Base-by-base conservation (phyloP, 2,888 invertebrate species). In the Ichneumon xanthorius region DNA sequence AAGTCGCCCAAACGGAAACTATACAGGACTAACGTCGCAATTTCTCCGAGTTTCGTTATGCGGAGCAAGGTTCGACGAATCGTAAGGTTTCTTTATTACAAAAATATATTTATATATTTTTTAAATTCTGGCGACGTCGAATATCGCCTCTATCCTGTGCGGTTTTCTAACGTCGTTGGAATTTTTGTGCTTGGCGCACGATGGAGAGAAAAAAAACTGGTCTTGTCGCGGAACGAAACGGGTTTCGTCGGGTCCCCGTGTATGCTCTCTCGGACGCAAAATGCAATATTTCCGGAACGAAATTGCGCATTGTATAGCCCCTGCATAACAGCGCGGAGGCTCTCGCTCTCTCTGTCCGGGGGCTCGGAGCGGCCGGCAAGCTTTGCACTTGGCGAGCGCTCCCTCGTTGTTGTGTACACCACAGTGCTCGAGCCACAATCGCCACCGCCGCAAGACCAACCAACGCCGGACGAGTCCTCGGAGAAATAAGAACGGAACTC, bases 251-350 rank as follows among this genome's bases (percentile, higher is more conserved):
- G 68, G 68, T 53, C 19, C 26, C 40, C 9, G 58, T 22, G 26
- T 45, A 45, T 30, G 63, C 19, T 58, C 70, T 82, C 82, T 80
- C 83, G 80, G 75, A 86, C 82, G 89, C 71, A 84, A 89, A 88
- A 87, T 89, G 89, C 87, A 90, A 90, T 89, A 89, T 90, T 90
- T 87, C 87, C 87, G 87, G 87, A 87, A 90, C 88, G 88, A 89
- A 90, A 90, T 89, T 89, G 88, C 88, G 87, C 82, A 83, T 85
- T 86, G 85, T 82, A 81, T 71, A 68, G 72, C 80, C 75, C 80
- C 78, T 30, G 53, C 73, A 65, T 70, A 73, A 73, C 67, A 50
- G 73, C 33, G 33, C 19, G 33, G 33, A 65, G 45, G 76, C 16
- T 61, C 61, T n/a, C 61, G 11, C 61, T 61, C 61, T 61, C 26